Evolutionary conservation across 2,113 vertebrate species (phyloP), one percentile per base, ranked within the genome.

Genomic region (Phylloscopus trochilus): DNA sequence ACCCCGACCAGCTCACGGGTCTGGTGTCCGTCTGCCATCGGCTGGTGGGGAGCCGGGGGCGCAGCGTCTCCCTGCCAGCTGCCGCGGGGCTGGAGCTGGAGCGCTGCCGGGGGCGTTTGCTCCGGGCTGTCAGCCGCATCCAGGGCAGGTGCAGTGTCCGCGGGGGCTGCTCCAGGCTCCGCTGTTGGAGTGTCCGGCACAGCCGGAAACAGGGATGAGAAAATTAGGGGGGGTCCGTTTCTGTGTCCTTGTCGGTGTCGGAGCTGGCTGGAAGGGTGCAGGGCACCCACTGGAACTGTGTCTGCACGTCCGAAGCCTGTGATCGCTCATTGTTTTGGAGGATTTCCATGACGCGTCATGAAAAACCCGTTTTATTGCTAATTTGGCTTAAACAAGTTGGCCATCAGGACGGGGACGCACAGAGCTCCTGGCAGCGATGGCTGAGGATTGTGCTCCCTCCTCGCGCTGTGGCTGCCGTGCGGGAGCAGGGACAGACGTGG

Each of bases 311-410:
- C n/a, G 74, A 93, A 93, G 43, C 77, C 80, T n/a, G n/a, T 39
- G 62, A 47, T 90, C 9, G 11, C 62, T 93, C 72, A 5, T 80
- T 1, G 15, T 82, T 59, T 74, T 93, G 93, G 94, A 95, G 82
- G 76, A 12, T 72, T 94, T 94, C 92, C 93, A 62, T 33, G 3
- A 62, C 92, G 68, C 70, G 85, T 89, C 92, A 73, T 78, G 74
- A 94, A 95, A 94, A 94, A 44, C 49, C 52, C 56, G 94, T 95
- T 95, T 95, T 56, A 12, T 63, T 72, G 91, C 93, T 95, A 51
- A 89, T 96, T 96, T 93, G 91, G 62, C 87, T 90, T 35, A n/a
- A 89, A 72, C 44, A 60, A 83, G 77, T 83, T 97, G 93, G 67
- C 72, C 11, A 1, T 68, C 58, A 1, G 92, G 83, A 58, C 4